Evolutionary conservation across 2,888 invertebrate species (phyloP), one percentile per base, ranked within the genome.

Genomic region (Drosophila antonietae): DNA sequence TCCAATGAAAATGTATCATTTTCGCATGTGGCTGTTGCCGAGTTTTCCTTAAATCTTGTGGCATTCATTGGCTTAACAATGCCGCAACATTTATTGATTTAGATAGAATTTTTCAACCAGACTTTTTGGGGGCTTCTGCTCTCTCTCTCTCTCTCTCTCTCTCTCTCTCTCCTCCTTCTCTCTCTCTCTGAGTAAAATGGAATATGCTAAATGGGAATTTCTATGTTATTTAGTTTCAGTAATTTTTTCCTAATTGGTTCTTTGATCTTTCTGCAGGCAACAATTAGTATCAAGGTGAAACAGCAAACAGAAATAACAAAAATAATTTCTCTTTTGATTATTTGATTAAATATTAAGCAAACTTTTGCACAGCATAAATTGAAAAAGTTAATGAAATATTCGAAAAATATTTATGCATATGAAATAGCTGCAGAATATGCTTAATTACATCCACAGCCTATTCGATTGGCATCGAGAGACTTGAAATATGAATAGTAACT

Each of bases 41-140:
- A 49, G 61, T 59, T 57, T 51, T 63, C 10, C 12, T 39, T 62
- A 57, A 70, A 14, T 57, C 75, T 56, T 52, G 28, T 70, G 66
- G 55, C 39, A 46, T 49, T 73, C 59, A 66, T 78, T 78, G 76
- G 73, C 65, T 78, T 69, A 60, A 44, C 55, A 37, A 46, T 61
- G 68, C 76, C 62, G 72, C 72, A 63, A 63, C 68, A 75, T 66
- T 69, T 80, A 78, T 78, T 75, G 78, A 78, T 80, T 78, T 61
- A 47, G 63, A 78, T 79, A 28, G 58, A 59, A 56, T 64, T 68
- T 58, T 46, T 74, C 23, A 39, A 12, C 46, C 44, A 33, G 41
- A 28, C 15, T 41, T 60, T 53, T 53, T 0, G n/a, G 6, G n/a
- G 55, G 41, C 28, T 41, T 39, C 44, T 43, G 23, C 35, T 28